phyloP scores from a whole-genome alignment of 2,888 invertebrate genomes.

The Nudaria mundana region DNA sequence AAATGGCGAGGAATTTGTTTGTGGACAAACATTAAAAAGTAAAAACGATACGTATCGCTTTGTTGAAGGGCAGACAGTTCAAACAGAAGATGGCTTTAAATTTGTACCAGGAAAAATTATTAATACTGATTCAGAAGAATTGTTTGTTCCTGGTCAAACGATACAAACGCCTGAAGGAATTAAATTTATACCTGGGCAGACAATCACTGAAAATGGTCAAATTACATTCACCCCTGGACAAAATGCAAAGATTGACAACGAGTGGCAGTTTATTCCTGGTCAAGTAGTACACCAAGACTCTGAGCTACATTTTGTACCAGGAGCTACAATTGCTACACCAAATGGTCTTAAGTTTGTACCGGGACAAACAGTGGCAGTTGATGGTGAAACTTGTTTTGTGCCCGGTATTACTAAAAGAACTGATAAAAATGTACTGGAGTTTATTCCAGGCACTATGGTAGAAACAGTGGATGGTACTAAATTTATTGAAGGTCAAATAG shows the following conservation, averaged over 20 bases:
- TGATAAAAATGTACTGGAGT: conserved; percentile 64
- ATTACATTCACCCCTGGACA: conserved; percentile 84
- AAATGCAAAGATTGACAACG: conserved; percentile 74
- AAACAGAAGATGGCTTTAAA: conserved; percentile 82
- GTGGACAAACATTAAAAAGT: conserved; percentile 83
- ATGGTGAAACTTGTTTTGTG: conserved; percentile 80
- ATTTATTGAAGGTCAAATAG: conserved; percentile 85
- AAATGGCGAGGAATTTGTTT: conserved; percentile 81
- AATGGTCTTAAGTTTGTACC: conserved; percentile 84
- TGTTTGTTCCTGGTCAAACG: conserved; percentile 84
- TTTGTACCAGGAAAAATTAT: conserved; percentile 83
- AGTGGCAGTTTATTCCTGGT: conserved; percentile 85
- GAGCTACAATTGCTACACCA: conserved; percentile 82
- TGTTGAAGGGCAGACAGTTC: conserved; percentile 82
- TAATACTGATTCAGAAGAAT: conserved; percentile 66
- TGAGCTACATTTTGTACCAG: conserved; percentile 82
- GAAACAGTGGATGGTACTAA: conserved; percentile 83
- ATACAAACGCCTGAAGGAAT: conserved; percentile 81
- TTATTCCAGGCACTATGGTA: conserved; percentile 83
- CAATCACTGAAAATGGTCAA: conserved; percentile 70
- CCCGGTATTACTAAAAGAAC: conserved; percentile 80
- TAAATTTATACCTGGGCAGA: conserved; percentile 84
- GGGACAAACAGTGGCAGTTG: conserved; percentile 80
- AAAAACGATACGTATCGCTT: conserved; percentile 80
- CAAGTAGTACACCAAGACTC: conserved; percentile 81